phyloP scores from a whole-genome alignment of 92 coral and sea anemone species.

The Pocillopora meandrina region DNA sequence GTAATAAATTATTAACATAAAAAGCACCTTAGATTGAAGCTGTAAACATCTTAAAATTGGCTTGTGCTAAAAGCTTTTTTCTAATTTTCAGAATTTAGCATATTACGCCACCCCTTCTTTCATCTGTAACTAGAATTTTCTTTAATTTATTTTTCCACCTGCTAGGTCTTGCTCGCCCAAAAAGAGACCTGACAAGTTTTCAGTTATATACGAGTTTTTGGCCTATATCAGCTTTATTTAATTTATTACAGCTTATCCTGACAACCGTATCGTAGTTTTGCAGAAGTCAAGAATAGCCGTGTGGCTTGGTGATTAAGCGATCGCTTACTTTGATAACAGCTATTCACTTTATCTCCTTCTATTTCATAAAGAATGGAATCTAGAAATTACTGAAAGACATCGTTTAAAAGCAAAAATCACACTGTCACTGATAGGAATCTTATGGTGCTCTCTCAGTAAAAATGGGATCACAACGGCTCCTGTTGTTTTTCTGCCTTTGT shows the following conservation, averaged over 20 bases:
- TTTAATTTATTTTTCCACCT: background rate
- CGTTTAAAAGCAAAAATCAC: background rate
- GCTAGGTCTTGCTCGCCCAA: background rate
- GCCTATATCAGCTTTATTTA: background rate
- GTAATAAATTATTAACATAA: background rate
- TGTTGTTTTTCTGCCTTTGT: background rate
- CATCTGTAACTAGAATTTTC: no score
- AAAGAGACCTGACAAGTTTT: background rate
- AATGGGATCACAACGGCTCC: no score
- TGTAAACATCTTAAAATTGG: background rate
- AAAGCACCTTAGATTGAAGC: background rate
- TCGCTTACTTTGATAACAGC: background rate
- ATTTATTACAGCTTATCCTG: background rate
- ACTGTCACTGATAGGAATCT: background rate
- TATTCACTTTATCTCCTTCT: background rate
- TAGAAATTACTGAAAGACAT: background rate
- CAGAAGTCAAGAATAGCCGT: background rate
- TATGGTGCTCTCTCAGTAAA: background rate
- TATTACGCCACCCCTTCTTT: no score
- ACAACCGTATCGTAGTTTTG: background rate
- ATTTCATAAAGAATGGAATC: background rate
- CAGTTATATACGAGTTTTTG: background rate
- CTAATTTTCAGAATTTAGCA: background rate
- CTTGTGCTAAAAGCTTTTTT: constrained; percentile 4
- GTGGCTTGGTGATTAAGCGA: background rate